These are phyloP conservation scores for Mesitornis unicolor DNA, from an alignment of 2,113 vertebrate genomes.

Conservation along the genomic window DNA sequence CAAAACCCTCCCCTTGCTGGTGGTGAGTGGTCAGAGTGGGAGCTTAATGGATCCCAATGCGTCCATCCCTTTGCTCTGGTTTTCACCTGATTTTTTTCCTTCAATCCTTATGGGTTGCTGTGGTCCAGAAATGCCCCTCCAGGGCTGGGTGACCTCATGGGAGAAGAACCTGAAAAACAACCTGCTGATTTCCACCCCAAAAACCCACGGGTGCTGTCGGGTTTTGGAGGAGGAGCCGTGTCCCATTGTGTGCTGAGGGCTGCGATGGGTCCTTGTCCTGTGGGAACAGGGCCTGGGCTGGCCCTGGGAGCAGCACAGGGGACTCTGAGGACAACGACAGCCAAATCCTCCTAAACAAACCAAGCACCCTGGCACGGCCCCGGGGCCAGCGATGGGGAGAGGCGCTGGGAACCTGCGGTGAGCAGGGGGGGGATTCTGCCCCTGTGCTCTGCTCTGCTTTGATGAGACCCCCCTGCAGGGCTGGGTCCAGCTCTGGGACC, in stretches of 20 bases:
- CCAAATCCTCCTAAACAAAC: not conserved
- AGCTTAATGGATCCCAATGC: accelerated
- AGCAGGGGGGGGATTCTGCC: too few species aligned
- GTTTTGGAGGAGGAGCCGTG: accelerated
- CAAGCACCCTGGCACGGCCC: not conserved
- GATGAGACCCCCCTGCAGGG: too few species aligned
- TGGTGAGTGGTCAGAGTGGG: not conserved
- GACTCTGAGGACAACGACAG: not conserved
- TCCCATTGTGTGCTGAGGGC: not conserved
- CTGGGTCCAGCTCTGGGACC: too few species aligned
- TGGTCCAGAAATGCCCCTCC: not conserved
- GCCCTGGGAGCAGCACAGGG: not conserved
- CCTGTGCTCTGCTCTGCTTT: too few species aligned
- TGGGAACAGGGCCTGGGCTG: not conserved
- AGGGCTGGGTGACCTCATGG: not conserved
- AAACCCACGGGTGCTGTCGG: accelerated
- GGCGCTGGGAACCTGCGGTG: not conserved
- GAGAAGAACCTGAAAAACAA: not conserved
- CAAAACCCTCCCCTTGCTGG: not conserved
- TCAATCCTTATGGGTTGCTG: not conserved
- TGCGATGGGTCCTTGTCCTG: not conserved
- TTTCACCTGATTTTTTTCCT: not conserved
- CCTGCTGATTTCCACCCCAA: not conserved
- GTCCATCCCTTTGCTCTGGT: accelerated
- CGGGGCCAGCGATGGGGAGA: not conserved